A percentile compares a stretch with the other conserved stretches of the same genome.
phyloP scores from a whole-genome alignment of 2,888 invertebrate species.

The Caenorhabditis becei region DNA sequence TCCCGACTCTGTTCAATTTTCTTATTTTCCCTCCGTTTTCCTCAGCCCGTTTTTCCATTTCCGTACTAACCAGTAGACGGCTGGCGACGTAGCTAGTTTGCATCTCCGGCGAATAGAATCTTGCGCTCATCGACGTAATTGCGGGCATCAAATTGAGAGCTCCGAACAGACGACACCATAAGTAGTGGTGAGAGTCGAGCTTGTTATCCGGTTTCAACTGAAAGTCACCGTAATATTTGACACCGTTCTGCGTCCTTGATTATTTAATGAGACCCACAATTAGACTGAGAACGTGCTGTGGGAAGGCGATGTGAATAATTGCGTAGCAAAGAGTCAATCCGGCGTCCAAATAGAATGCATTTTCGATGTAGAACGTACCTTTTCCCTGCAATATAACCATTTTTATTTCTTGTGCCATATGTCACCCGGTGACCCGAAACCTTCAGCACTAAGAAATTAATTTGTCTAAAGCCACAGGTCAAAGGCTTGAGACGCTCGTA shows the following conservation, averaged over 20 bases:
- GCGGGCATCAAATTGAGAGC: conserved; percentile 68
- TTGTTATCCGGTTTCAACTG: conserved; percentile 74
- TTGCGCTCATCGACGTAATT: conserved; percentile 72
- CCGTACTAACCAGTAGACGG: conserved; percentile 71
- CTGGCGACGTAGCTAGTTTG: conserved; percentile 73
- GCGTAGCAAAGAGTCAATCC: conserved; percentile 72
- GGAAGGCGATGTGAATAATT: conserved; percentile 77
- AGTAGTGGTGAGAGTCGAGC: conserved; percentile 75
- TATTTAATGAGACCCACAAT: conserved; percentile 65
- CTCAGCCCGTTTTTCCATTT: neutral
- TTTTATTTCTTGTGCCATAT: conserved; percentile 26
- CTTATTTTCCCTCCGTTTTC: neutral
- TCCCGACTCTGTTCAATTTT: neutral
- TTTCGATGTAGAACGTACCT: conserved; percentile 70
- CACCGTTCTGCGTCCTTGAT: neutral
- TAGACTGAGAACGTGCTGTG: conserved; percentile 74
- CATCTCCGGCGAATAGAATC: conserved; percentile 66
- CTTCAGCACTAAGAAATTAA: conserved; percentile 16
- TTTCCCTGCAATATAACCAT: conserved; percentile 59
- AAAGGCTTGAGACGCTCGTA: conserved; percentile 12
- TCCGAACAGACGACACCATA: conserved; percentile 78
- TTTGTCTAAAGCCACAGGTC: conserved; percentile 2
- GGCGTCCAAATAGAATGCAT: conserved; percentile 74
- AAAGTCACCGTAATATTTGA: conserved; percentile 12
- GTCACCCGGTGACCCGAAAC: conserved; percentile 11